Base-by-base conservation (phyloP, 2,888 invertebrate genomes). In the Cerastis rubricosa region DNA sequence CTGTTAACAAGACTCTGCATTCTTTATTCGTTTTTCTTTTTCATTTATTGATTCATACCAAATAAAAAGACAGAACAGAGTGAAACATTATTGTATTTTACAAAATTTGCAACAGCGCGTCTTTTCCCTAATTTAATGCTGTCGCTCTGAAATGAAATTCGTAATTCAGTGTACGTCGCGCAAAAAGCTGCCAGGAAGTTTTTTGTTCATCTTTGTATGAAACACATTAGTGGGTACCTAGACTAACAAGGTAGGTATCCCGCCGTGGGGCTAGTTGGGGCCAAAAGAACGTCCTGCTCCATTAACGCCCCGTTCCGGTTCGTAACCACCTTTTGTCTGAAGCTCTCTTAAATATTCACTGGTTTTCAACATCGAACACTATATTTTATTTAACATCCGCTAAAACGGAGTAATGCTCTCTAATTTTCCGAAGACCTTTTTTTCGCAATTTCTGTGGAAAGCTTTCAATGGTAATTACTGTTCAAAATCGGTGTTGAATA, bases 321-420 rank as follows among this genome's bases (percentile, higher is more conserved):
- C 17, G 69, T 40, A 63, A 76, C 81, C 22, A 51, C 59, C 63
- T 72, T 75, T 70, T 80, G 49, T 80, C 76, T 84, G 66, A 25
- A 85, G 35, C 69, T 51, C 70, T 81, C n/a, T 85, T 70, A 76
- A 83, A 85, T 81, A 83, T 83, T 83, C 76, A 73, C 76, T 35
- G 29, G 71, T 72, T 72, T 72, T 65, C 25, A 66, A 57, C 45
- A 81, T 72, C 71, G 76, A 81, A 67, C 51, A 51, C 29, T 57
- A 57, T 63, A 47, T 76, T 71, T 79, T 67, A 72, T 69, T 25
- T 47, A 70, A 45, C 40, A 63, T 66, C 69, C 29, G 22, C 19
- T 54, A 25, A 51, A 51, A 14, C 9, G 14, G 14, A 47, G 45
- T 54, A 49, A 19, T 0, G 54, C 3, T 63, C 12, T 49, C 49